These are phyloP conservation scores for Brachypteracias leptosomus DNA, from an alignment of 2,113 vertebrate genomes.

Conservation along the genomic window DNA sequence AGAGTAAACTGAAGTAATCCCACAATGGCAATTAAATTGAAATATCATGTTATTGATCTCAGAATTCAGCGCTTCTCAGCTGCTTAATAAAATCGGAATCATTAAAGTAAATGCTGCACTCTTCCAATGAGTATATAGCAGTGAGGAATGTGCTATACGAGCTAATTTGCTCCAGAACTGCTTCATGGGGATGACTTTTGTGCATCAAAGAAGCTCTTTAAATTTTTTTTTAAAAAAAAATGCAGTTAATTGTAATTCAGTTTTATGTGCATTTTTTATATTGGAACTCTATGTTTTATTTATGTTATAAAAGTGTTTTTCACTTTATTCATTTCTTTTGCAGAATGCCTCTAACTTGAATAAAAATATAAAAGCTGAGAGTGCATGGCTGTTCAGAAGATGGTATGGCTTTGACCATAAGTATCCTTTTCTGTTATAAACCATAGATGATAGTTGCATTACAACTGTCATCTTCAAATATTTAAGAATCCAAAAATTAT, in stretches of 20 bases:
- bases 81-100: conserved; percentile 46
- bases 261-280: conserved; percentile 24
- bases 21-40: conserved; percentile 17
- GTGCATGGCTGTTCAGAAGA: conserved; percentile 75
- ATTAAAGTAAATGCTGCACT: conserved; percentile 48
- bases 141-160: not conserved
- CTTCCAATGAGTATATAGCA: not conserved
- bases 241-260: not conserved
- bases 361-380: conserved; percentile 73
- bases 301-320: not conserved
- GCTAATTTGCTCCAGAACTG: not conserved
- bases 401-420: conserved; percentile 86
- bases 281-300: not conserved
- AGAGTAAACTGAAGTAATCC: conserved; percentile 46
- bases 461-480: not conserved
- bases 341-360: conserved; percentile 67
- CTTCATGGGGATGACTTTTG: not conserved
- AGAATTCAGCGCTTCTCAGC: conserved; percentile 14
- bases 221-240: not conserved
- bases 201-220: not conserved
- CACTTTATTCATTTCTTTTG: conserved; percentile 42
- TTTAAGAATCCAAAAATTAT: not conserved
- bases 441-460: not conserved
- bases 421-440: conserved; percentile 79
- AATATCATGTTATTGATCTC: conserved; percentile 57